Evolutionary conservation across 2,888 invertebrate genomes (phyloP).

Genomic region (Azorinus chamasolen): DNA sequence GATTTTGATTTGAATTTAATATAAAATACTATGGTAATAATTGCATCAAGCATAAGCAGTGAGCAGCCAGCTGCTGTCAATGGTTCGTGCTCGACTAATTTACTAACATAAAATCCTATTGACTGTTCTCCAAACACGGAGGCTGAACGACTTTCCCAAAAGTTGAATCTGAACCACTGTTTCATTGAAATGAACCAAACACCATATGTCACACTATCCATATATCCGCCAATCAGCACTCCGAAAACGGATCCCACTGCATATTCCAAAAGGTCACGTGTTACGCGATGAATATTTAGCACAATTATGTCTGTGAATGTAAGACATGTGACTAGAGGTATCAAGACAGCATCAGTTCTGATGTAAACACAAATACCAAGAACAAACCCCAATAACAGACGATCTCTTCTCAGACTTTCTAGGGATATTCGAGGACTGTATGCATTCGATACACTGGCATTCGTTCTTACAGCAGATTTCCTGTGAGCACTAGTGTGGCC

Average conservation of each 20-base stretch:
- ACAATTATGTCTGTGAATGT: not conserved
- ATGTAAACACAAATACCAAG: conserved; percentile 70
- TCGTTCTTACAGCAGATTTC: no score
- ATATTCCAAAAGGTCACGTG: conserved; percentile 1
- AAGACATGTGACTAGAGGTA: conserved; percentile 43
- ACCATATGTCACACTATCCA: conserved; percentile 74
- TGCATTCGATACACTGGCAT: no score
- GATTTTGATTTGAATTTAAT: not conserved
- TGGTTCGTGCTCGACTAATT: conserved; percentile 30
- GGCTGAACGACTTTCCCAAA: conserved; percentile 58
- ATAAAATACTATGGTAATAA: conserved; percentile 4
- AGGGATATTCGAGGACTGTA: no score
- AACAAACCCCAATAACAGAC: conserved; percentile 37
- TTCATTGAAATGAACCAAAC: conserved; percentile 73
- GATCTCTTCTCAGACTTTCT: no score
- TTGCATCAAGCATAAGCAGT: not conserved
- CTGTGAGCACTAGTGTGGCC: no score
- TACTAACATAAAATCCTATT: conserved; percentile 28
- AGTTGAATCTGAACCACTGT: conserved; percentile 81
- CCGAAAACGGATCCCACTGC: conserved; percentile 63
- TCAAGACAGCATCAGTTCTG: conserved; percentile 68
- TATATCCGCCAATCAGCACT: conserved; percentile 65
- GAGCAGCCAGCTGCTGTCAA: not conserved
- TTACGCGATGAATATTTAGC: not conserved
- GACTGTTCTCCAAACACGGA: conserved; percentile 57